Evolutionary conservation across 2,888 invertebrate genomes (phyloP).

Genomic region (Tetanocera ferruginea): DNA sequence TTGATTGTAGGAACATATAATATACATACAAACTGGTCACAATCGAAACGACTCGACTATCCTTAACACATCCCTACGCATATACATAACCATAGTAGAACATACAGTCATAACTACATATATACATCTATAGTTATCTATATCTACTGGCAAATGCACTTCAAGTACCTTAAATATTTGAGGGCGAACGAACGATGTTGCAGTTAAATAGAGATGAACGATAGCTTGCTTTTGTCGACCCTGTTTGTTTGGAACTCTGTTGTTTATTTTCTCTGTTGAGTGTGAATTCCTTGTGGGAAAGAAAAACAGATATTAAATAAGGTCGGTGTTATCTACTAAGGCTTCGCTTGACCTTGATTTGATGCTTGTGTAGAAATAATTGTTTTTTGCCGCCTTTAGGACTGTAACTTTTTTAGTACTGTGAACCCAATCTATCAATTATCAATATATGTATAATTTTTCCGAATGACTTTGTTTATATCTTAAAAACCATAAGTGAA

Average conservation of each 20-base stretch:
- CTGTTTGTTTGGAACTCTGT: slow-evolving; percentile 13
- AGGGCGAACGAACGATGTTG: slow-evolving; percentile 31
- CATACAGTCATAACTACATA: background rate
- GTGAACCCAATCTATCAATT: no score
- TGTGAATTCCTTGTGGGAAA: slow-evolving; percentile 36
- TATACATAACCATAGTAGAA: background rate
- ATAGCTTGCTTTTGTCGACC: no score
- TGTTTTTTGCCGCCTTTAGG: no score
- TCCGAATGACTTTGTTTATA: no score
- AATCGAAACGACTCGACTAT: background rate
- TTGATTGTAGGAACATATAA: no score
- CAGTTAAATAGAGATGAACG: background rate
- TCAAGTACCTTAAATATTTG: background rate
- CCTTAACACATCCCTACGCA: background rate
- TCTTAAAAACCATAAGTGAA: no score
- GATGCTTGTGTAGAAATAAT: no score
- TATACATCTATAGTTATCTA: background rate
- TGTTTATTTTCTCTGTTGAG: slow-evolving; percentile 6
- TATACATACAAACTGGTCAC: background rate
- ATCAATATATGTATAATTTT: no score
- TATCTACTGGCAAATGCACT: background rate
- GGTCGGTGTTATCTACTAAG: no score
- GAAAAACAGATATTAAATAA: slow-evolving; percentile 40
- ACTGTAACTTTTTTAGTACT: no score
- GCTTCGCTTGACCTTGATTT: no score